These are phyloP conservation scores for Folsomia candida DNA, from an alignment of 2,888 invertebrate species.

Conservation along the genomic window DNA sequence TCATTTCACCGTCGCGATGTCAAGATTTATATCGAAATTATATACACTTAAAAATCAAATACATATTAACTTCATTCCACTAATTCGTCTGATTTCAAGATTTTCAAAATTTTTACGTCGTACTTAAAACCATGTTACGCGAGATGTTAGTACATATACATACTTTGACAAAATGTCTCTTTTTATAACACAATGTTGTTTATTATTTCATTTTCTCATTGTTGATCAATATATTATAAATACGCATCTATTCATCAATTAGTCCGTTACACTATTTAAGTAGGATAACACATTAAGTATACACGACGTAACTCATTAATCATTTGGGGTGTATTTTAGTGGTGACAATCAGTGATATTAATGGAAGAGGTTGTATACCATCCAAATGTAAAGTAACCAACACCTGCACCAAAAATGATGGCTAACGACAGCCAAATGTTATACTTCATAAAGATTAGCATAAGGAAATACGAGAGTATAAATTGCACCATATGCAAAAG, in stretches of 20 bases:
- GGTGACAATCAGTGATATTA: constrained; percentile 91
- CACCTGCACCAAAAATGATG: constrained; percentile 81
- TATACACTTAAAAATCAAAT: too few relatives aligned
- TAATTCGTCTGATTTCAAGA: too few relatives aligned
- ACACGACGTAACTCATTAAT: constrained; percentile 46
- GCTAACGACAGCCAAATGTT: constrained; percentile 89
- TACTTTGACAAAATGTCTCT: too few relatives aligned
- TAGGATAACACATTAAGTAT: background rate
- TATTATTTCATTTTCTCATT: background rate
- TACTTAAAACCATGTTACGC: too few relatives aligned
- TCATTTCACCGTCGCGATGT: too few relatives aligned
- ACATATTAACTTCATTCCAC: too few relatives aligned
- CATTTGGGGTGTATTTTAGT: constrained; percentile 94
- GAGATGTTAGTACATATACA: too few relatives aligned
- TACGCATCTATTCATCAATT: background rate
- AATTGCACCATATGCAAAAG: constrained; percentile 84
- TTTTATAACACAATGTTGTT: background rate
- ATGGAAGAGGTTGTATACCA: constrained; percentile 92
- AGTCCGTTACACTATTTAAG: too few relatives aligned
- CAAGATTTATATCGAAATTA: too few relatives aligned
- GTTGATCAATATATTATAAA: background rate
- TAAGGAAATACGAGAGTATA: constrained; percentile 84
- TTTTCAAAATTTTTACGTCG: too few relatives aligned
- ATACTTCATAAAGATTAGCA: constrained; percentile 97
- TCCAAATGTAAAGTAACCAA: constrained; percentile 91